A percentile compares a stretch with the other conserved stretches of the same genome.
Conservation (phyloP, 1,140 invertebrate genomes). For the Gonatopus flavifemur region DNA sequence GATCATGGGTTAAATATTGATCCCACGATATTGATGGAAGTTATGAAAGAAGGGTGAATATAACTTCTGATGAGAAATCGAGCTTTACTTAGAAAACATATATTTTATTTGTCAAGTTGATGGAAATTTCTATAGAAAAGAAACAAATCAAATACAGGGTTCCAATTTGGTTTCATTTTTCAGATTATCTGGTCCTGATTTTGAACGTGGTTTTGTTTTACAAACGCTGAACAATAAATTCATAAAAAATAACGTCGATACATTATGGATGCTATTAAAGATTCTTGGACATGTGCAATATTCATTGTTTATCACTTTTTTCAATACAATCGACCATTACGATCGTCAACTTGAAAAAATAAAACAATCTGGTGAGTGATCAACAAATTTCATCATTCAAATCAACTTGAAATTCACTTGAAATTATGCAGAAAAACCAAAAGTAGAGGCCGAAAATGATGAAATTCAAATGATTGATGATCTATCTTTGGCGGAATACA, state of each 20-base stretch:
- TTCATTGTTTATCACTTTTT: constrained; percentile 36
- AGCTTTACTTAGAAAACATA: too few relatives aligned
- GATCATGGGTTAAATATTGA: too few relatives aligned
- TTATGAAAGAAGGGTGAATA: too few relatives aligned
- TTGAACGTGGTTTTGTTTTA: constrained; percentile 34
- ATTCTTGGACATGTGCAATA: constrained; percentile 26
- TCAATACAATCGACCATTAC: constrained; percentile 25
- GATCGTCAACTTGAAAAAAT: constrained; percentile 10
- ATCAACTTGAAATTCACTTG: neutral
- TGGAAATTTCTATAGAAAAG: too few relatives aligned
- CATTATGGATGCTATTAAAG: constrained; percentile 20
- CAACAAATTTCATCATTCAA: neutral
- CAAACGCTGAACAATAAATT: constrained; percentile 39
- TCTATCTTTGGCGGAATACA: constrained; percentile 34
- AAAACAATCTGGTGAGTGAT: constrained; percentile 3
- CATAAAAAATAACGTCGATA: constrained; percentile 18
- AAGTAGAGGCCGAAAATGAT: neutral
- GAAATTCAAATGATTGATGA: constrained; percentile 28
- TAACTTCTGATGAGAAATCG: too few relatives aligned
- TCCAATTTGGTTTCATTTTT: constrained; percentile 11
- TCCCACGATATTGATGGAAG: too few relatives aligned
- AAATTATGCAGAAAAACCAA: constrained; percentile 4
- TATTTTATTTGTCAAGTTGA: too few relatives aligned
- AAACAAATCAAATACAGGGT: too few relatives aligned
- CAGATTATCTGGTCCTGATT: constrained; percentile 31